phyloP scores from a whole-genome alignment of 2,113 vertebrate genomes.

The Protobothrops flavoviridis region DNA sequence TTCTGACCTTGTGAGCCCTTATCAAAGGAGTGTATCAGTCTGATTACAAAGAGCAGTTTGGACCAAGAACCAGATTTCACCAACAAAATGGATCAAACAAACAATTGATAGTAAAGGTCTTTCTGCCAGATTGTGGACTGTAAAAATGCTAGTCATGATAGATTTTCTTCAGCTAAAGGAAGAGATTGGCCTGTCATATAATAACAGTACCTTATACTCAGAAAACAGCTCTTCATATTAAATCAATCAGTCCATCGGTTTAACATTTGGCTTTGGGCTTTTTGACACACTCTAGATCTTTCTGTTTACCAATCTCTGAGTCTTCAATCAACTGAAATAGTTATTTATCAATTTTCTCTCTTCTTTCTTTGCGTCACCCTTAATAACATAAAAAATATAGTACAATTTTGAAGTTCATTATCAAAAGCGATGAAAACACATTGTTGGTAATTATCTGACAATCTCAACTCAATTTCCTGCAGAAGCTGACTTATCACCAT shows the following conservation, averaged over 20 bases:
- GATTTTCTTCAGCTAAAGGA: not conserved
- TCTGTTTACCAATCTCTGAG: not conserved
- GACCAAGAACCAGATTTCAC: not conserved
- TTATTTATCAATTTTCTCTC: not conserved
- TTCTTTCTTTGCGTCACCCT: not conserved
- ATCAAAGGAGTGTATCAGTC: not conserved
- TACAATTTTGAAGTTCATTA: not conserved
- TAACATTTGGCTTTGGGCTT: not conserved
- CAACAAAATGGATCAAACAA: not conserved
- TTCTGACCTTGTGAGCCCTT: not conserved
- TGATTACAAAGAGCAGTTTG: not conserved
- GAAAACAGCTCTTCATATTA: not conserved
- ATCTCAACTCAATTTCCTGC: not conserved
- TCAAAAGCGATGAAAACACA: not conserved
- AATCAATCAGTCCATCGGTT: not conserved
- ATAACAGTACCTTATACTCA: not conserved
- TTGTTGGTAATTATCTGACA: not conserved
- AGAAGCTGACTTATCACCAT: not conserved
- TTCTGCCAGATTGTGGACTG: not conserved
- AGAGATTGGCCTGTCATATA: not conserved
- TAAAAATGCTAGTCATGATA: not conserved
- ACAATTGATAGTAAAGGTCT: not conserved
- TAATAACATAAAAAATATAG: not conserved
- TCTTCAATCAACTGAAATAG: not conserved
- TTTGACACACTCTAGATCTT: not conserved